A percentile compares a stretch with the other conserved stretches of the same genome.
Evolutionary conservation across 2,888 invertebrate genomes (phyloP).

Genomic region (Dolomedes plantarius): DNA sequence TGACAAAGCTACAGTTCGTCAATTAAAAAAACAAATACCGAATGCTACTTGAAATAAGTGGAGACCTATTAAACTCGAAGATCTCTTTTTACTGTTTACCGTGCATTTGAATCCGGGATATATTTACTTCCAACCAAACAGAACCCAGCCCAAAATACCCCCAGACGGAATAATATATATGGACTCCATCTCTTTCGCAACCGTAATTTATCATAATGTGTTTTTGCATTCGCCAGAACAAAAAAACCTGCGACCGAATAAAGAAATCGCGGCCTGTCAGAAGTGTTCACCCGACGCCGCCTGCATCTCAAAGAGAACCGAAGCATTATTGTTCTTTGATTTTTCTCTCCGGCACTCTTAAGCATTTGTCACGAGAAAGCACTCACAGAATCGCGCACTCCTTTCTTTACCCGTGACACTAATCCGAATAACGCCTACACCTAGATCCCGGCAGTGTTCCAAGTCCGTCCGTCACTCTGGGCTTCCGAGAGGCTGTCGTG

Average conservation of each 20-base stretch:
- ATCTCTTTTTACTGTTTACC: neutral
- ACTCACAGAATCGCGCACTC: constrained; percentile 47
- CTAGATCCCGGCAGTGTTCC: constrained; percentile 44
- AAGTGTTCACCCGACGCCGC: constrained; percentile 24
- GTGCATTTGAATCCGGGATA: neutral
- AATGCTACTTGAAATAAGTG: too few relatives aligned
- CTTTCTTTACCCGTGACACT: constrained; percentile 56
- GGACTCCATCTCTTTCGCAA: constrained; percentile 36
- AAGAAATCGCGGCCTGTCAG: constrained; percentile 42
- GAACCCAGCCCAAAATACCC: constrained; percentile 22
- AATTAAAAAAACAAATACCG: too few relatives aligned
- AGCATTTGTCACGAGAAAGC: constrained; percentile 67
- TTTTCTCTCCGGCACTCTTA: constrained; percentile 26
- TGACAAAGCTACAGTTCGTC: too few relatives aligned
- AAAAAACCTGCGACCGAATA: constrained; percentile 37
- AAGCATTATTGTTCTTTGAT: constrained; percentile 45
- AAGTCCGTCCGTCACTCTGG: constrained; percentile 56
- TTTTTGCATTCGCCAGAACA: constrained; percentile 33
- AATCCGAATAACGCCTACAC: constrained; percentile 65
- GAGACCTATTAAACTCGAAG: too few relatives aligned
- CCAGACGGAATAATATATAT: constrained; percentile 41
- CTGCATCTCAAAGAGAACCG: constrained; percentile 37
- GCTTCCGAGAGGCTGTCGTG: constrained; percentile 40
- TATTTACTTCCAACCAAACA: constrained; percentile 44
- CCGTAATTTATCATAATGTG: constrained; percentile 57